A percentile compares a stretch with the other conserved stretches of the same genome.
Conservation (phyloP, 2,113 vertebrate genomes). For the Macrotus californicus region DNA sequence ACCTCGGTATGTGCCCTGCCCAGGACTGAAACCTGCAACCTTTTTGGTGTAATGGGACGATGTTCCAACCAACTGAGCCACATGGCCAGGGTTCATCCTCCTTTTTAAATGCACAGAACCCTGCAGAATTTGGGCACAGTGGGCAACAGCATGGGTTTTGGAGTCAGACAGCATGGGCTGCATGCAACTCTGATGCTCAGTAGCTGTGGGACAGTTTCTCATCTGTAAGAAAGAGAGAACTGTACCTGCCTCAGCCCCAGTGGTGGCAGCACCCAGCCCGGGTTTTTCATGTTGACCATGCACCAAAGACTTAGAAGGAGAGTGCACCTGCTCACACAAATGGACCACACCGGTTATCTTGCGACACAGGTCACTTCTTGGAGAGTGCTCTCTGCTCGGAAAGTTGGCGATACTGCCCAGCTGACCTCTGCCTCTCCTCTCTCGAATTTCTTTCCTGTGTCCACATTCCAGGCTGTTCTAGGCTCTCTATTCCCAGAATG, state of each 20-base stretch:
- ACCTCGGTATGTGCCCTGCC: too few species aligned
- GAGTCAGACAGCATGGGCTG: not conserved
- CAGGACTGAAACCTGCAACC: too few species aligned
- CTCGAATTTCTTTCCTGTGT: not conserved
- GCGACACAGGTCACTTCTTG: not conserved
- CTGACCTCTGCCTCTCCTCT: not conserved
- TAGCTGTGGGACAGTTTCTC: not conserved
- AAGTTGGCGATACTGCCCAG: fast-evolving
- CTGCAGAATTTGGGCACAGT: fast-evolving
- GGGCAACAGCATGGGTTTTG: not conserved
- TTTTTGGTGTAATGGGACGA: too few species aligned
- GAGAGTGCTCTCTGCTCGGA: fast-evolving
- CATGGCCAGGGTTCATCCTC: too few species aligned
- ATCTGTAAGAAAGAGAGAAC: fast-evolving
- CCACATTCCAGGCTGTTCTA: not conserved
- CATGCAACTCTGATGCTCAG: too few species aligned
- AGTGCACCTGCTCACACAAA: fast-evolving
- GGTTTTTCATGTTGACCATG: fast-evolving
- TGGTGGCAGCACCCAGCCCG: fast-evolving
- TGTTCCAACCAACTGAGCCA: too few species aligned
- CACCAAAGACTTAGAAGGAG: too few species aligned
- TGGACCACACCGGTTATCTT: fast-evolving
- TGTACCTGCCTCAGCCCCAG: not conserved
- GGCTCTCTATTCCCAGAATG: not conserved
- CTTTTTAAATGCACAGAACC: fast-evolving